Percentiles rank a stretch among this genome's conserved stretches.
These are phyloP conservation scores for Poeciliopsis infans DNA, from an alignment of 2,797 vertebrate species.

Conservation along the genomic window DNA sequence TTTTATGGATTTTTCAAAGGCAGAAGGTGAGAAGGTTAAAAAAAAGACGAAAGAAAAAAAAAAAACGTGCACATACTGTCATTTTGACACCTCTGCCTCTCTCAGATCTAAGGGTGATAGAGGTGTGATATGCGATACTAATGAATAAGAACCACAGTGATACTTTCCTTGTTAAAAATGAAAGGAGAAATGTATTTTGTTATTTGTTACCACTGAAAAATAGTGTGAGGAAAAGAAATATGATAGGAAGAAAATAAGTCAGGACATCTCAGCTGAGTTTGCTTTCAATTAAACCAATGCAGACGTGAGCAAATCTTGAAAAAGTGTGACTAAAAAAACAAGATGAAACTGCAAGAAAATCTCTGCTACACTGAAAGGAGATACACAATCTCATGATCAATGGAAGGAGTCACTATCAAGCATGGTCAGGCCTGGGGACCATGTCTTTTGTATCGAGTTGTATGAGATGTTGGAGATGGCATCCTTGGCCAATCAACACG, in stretches of 20 bases:
- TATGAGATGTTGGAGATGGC: conserved; percentile 25
- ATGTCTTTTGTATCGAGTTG: conserved; percentile 38
- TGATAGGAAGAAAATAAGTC: conserved; percentile 27
- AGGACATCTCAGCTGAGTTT: conserved; percentile 33
- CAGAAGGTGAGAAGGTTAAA: conserved; percentile 44
- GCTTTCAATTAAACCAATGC: conserved; percentile 60
- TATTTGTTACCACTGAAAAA: conserved; percentile 67
- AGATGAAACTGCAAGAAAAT: conserved; percentile 12
- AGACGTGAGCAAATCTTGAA: conserved; percentile 26
- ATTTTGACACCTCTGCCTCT: conserved; percentile 74
- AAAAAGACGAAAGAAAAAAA: conserved; percentile 37
- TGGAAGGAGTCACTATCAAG: conserved; percentile 43
- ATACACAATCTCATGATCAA: conserved; percentile 43
- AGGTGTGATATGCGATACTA: conserved; percentile 73
- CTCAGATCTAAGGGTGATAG: conserved; percentile 68
- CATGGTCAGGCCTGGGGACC: not conserved
- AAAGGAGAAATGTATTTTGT: conserved; percentile 64
- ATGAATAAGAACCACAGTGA: conserved; percentile 69
- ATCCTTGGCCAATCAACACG: not conserved
- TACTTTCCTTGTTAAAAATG: conserved; percentile 69
- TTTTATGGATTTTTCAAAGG: conserved; percentile 62
- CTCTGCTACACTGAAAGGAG: conserved; percentile 33
- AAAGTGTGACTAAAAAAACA: conserved; percentile 24
- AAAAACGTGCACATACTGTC: conserved; percentile 39
- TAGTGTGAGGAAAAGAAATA: conserved; percentile 36